Percentiles rank a stretch among this genome's conserved stretches.
Conservation (phyloP, 2,888 invertebrate genomes). For the Eledone cirrhosa region DNA sequence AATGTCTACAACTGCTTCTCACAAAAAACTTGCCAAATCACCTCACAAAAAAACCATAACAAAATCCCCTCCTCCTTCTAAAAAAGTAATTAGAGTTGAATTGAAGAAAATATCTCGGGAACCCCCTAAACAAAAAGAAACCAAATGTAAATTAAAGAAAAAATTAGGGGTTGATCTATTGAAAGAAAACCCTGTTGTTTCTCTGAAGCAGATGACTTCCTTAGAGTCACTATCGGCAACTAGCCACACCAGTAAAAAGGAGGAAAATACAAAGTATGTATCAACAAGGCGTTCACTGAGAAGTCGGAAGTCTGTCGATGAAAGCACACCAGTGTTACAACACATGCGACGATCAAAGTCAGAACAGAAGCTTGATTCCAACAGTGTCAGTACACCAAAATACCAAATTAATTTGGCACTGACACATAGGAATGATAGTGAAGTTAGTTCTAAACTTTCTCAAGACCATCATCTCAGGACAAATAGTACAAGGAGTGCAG, state of each 20-base stretch:
- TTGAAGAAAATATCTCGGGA: slow-evolving; percentile 18
- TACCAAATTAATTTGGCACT: not conserved
- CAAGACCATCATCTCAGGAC: not conserved
- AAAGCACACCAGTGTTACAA: not conserved
- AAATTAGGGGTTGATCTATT: not conserved
- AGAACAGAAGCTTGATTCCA: slow-evolving; percentile 18
- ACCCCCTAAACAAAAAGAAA: not conserved
- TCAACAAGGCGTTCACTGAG: slow-evolving; percentile 4
- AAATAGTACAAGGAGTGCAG: not conserved
- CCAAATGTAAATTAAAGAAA: not conserved
- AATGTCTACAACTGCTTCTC: not conserved
- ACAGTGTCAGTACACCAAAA: not conserved
- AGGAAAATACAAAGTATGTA: not conserved
- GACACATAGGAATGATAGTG: not conserved
- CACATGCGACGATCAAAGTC: slow-evolving; percentile 17
- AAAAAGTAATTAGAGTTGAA: not conserved
- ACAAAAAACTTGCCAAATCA: not conserved
- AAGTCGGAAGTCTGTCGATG: slow-evolving; percentile 7
- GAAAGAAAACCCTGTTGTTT: not conserved
- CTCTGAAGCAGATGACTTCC: not conserved
- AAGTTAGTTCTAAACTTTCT: not conserved
- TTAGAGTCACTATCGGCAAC: not conserved
- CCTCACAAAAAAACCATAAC: not conserved
- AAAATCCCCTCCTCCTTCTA: not conserved
- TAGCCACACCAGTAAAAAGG: not conserved